These are phyloP conservation scores for Thera britannica DNA, from an alignment of 2,888 invertebrate genomes.

Conservation along the genomic window DNA sequence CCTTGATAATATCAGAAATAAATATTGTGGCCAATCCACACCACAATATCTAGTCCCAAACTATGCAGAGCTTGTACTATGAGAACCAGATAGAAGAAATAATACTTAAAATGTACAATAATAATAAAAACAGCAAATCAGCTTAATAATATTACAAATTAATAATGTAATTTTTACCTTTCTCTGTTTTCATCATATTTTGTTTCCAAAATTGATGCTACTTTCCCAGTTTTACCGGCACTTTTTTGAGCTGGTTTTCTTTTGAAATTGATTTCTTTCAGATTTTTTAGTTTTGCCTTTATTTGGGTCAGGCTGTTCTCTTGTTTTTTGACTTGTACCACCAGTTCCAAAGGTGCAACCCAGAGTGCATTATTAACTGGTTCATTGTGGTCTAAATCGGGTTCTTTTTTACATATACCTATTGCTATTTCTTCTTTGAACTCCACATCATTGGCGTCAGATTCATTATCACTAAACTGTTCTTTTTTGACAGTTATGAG, in stretches of 20 bases:
- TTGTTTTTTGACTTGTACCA: constrained; percentile 34
- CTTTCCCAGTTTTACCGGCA: constrained; percentile 51
- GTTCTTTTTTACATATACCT: constrained; percentile 55
- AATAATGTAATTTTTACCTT: constrained; percentile 48
- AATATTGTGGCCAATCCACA: too few species aligned
- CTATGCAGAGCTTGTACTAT: too few species aligned
- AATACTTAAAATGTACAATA: too few species aligned
- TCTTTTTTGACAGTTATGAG: constrained; percentile 60
- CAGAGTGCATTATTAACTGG: constrained; percentile 41
- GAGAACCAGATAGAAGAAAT: too few species aligned
- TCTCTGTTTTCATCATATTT: constrained; percentile 72
- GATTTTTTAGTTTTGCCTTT: constrained; percentile 38
- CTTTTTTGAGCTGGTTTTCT: constrained; percentile 20
- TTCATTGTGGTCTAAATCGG: constrained; percentile 32
- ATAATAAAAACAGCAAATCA: too few species aligned
- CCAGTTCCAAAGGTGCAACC: constrained; percentile 38
- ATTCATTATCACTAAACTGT: constrained; percentile 40
- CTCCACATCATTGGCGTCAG: constrained; percentile 19
- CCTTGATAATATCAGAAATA: too few species aligned
- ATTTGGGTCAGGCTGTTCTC: constrained; percentile 33
- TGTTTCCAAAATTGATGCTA: constrained; percentile 74
- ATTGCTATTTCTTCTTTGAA: constrained; percentile 46
- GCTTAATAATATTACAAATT: too few species aligned
- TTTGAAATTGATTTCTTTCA: constrained; percentile 40
- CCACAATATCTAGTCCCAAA: too few species aligned